Evolutionary conservation across 1,140 invertebrate species (phyloP), one percentile per base, ranked within the genome.

Genomic region (Acromyrmex charruanus): DNA sequence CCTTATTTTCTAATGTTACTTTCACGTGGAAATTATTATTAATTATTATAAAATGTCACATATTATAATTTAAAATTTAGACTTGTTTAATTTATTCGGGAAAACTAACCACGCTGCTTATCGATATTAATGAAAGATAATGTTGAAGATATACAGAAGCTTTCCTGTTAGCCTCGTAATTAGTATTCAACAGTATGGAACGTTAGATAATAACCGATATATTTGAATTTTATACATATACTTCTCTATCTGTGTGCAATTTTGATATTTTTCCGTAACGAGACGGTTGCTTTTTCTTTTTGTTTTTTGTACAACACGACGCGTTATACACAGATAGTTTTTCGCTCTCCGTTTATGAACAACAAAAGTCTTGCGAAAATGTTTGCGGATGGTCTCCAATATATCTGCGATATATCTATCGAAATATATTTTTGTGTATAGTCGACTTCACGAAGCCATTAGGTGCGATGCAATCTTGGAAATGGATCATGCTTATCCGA

Each of bases 301-400:
- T 61, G 35, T 18, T 69, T 55, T 69, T 66, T 16, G 18, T 82
- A 61, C 68, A 74, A 21, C 14, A 82, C 18, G 25, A 82, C 25
- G 68, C 68, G 39, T 53, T 58, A 6, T 63, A 53, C 80, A n/a
- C 58, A 51, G 35, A 59, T 71, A 81, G 66, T 75, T 84, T 84
- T 84, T 84, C 55, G 80, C 69, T 84, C 69, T 74, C 25, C 28
- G 68, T 61, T 72, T 61, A 59, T 69, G 69, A 84, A 61, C 69
- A 84, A 84, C 80, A 84, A 84, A 84, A 84, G 69, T 84, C 80
- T 84, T 84, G 80, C 28, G 80, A 75, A 84, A 84, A 84, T 84
- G 58, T 84, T 84, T 84, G 80, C 14, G 55, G 25, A 75, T 61
- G n/a, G 69, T 74, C 16, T 61, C 18, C 55, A 69, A 69, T 69